Conservation (phyloP, 2,888 invertebrate genomes). For the Cerceris ruficornis region DNA sequence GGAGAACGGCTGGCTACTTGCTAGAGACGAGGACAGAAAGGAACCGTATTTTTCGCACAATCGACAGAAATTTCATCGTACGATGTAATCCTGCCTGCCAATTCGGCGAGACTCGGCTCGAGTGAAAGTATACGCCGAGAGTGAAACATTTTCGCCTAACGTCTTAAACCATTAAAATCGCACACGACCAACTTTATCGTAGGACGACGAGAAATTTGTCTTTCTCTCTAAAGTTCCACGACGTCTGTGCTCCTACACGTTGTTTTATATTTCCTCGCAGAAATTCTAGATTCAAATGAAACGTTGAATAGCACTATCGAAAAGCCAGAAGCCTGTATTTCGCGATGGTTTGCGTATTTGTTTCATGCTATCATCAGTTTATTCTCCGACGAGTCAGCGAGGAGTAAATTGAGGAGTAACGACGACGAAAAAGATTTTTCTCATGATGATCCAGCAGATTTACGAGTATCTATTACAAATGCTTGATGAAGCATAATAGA, state of each 20-base stretch:
- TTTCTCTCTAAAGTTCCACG: conserved; percentile 2
- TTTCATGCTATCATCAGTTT: conserved; percentile 8
- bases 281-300: neutral
- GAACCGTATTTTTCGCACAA: conserved; percentile 43
- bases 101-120: conserved; percentile 61
- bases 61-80: conserved; percentile 65
- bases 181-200: conserved; percentile 14
- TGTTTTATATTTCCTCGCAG: neutral
- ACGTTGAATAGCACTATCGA: neutral
- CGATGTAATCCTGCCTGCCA: conserved; percentile 63
- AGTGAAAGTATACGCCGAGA: conserved; percentile 64
- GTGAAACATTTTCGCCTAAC: conserved; percentile 65
- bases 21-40: conserved; percentile 9
- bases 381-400: neutral
- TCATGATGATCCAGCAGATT: conserved; percentile 4
- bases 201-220: conserved; percentile 23
- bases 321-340: neutral
- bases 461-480: neutral
- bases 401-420: neutral
- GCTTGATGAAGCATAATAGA: neutral
- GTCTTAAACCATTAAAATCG: conserved; percentile 57
- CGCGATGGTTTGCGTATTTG: neutral
- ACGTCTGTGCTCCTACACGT: neutral
- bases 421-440: conserved; percentile 1
- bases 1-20: conserved; percentile 1